Conservation (phyloP, 2,113 vertebrate species). For the Agapornis roseicollis region DNA sequence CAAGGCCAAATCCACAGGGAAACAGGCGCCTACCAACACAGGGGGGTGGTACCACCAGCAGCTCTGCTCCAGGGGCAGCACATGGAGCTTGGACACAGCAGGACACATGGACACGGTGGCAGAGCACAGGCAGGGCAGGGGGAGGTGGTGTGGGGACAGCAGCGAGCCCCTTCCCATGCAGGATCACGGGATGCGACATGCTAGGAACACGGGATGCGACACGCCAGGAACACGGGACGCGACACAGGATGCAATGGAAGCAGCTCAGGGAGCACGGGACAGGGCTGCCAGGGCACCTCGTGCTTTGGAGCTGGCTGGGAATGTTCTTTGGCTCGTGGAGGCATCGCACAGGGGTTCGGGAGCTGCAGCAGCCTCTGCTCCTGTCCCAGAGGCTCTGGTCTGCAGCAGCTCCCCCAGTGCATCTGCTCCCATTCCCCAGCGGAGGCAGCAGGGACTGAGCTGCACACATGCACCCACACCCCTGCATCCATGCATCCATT, state of each 20-base stretch:
- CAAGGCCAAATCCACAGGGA: rapidly evolving
- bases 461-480: background rate
- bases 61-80: background rate
- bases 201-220: background rate
- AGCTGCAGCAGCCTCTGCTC: background rate
- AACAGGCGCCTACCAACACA: rapidly evolving
- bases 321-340: background rate
- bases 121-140: background rate
- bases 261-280: background rate
- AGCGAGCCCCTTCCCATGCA: background rate
- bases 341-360: background rate
- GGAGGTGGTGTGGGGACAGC: background rate
- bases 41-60: background rate
- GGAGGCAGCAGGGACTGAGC: background rate
- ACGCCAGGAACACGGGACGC: background rate
- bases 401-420: background rate
- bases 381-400: background rate
- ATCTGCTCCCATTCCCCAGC: background rate
- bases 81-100: rapidly evolving
- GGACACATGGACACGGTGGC: background rate
- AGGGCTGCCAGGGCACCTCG: background rate
- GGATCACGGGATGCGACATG: background rate
- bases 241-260: rapidly evolving
- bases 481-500: background rate
- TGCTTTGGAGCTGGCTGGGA: background rate